A percentile compares a stretch with the other conserved stretches of the same genome.
Conservation (phyloP, 2,113 vertebrate species). For the Micromys minutus region DNA sequence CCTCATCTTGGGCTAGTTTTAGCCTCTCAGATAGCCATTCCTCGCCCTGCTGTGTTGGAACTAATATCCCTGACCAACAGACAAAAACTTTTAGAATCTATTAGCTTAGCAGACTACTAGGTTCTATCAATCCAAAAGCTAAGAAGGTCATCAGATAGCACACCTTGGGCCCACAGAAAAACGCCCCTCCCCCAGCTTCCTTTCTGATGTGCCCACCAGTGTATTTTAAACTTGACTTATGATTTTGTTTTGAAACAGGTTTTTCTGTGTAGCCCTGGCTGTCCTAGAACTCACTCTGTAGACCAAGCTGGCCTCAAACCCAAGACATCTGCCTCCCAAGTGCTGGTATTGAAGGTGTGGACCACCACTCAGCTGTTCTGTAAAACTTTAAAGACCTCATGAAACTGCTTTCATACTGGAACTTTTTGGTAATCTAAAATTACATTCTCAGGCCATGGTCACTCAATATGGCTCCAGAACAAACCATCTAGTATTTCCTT, state of each 20-base stretch:
- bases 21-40: not conserved
- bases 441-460: not conserved
- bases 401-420: not conserved
- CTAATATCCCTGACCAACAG: not conserved
- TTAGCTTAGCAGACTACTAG: not conserved
- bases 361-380: not conserved
- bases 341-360: too few species aligned
- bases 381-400: not conserved
- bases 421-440: not conserved
- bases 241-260: not conserved
- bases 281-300: not conserved
- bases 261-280: not conserved
- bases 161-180: not conserved
- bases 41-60: not conserved
- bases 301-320: not conserved
- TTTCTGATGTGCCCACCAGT: not conserved
- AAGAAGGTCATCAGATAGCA: not conserved
- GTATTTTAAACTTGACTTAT: not conserved
- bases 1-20: not conserved
- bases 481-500: not conserved
- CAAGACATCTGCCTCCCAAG: not conserved
- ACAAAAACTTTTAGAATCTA: not conserved
- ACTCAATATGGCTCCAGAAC: not conserved
- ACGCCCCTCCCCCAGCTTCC: not conserved
- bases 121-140: not conserved